Evolutionary conservation across 2,888 invertebrate genomes (phyloP), one percentile per base, ranked within the genome.

Genomic region (Thecocarcelia acutangulata): DNA sequence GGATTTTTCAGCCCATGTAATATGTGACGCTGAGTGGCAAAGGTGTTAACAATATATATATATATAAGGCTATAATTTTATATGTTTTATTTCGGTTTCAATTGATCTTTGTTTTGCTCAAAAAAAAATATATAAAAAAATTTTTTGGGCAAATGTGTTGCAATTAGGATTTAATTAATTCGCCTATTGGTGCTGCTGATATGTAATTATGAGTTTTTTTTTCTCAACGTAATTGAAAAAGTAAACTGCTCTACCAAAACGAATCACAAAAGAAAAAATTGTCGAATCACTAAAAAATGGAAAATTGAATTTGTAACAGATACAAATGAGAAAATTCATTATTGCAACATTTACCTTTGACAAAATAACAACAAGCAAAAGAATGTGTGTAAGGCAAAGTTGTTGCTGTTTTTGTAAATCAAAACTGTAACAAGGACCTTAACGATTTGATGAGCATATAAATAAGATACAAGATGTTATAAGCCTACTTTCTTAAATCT

Each of bases 391-490:
- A 15, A 46, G 1, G 33, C 8, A 8, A 24, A 5, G 24, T 24
- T 24, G 2, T 24, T 24, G 3, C 8, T 12, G 52, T 52, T 13
- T 54, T n/a, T 17, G 17, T 4, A 68, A 69, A 82, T 82, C 82
- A 78, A 78, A 78, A 75, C 74, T 82, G 44, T 78, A 78, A 82
- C 82, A 78, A 70, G 78, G 44, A 82, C 9, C 54, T 63, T 75
- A 82, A 78, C 61, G 74, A 82, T 75, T 78, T 82, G 78, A 82
- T 78, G 61, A 82, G 77, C 69, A 78, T 77, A 63, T 40, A 63
- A 59, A 72, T 11, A 59, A 66, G 42, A 15, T 59, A 72, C 72
- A 68, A 78, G 77, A 78, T 74, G 66, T 78, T 72, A 78, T 72
- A 74, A 74, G 64, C 68, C 74, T 70, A 42, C 33, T 74, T 61